phyloP scores from a whole-genome alignment of 2,797 vertebrate genomes.

The Euthynnus affinis region DNA sequence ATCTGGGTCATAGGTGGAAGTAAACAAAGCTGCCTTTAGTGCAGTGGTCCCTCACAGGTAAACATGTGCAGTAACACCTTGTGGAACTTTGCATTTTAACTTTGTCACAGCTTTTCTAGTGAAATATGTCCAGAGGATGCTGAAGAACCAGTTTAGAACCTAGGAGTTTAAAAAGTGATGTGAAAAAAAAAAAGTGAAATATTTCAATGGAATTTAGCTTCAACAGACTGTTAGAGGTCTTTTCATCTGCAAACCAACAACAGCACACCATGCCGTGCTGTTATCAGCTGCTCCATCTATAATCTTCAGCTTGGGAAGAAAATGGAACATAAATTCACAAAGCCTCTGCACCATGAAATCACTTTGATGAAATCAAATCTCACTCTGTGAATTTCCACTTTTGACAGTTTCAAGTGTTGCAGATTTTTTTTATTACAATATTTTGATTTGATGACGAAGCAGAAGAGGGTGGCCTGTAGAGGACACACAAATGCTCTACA shows the following conservation, averaged over 20 bases:
- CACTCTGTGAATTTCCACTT: too few relatives aligned
- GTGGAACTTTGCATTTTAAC: not conserved
- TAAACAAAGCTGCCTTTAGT: not conserved
- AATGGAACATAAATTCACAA: too few relatives aligned
- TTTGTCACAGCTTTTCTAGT: not conserved
- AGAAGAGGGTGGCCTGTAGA: too few relatives aligned
- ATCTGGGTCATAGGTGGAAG: not conserved
- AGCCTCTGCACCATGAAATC: too few relatives aligned
- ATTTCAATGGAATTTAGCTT: too few relatives aligned
- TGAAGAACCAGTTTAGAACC: not conserved
- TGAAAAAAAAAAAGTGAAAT: too few relatives aligned
- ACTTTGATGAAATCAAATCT: too few relatives aligned
- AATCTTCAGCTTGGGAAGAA: too few relatives aligned
- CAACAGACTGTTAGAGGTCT: too few relatives aligned
- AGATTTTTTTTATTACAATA: not conserved
- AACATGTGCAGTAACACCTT: not conserved
- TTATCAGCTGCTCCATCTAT: not conserved
- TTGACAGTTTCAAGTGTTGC: not conserved
- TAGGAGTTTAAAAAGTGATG: too few relatives aligned
- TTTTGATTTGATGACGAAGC: not conserved
- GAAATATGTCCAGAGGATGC: not conserved
- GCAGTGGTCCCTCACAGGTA: too few relatives aligned
- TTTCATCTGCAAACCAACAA: not conserved
- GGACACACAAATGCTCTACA: not conserved
- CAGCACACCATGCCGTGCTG: not conserved